Conservation (phyloP, 2,797 vertebrate genomes). For the Anguilla megastoma region DNA sequence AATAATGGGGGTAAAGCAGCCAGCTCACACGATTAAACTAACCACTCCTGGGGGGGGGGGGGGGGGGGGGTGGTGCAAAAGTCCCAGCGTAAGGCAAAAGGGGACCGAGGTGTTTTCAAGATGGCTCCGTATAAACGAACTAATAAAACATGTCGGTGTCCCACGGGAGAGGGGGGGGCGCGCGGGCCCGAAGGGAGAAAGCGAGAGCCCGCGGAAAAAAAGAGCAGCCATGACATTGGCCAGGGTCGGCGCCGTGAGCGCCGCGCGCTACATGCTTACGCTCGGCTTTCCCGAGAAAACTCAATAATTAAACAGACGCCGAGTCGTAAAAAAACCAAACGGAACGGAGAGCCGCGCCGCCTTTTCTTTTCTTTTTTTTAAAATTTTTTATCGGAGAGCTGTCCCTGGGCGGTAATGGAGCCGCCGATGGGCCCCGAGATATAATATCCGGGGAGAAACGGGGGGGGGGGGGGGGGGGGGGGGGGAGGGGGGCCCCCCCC, state of each 20-base stretch:
- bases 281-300: slow-evolving; percentile 20
- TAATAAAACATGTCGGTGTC: not conserved
- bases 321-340: slow-evolving; percentile 31
- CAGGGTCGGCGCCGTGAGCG: slow-evolving; percentile 37
- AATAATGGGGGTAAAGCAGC: slow-evolving; percentile 67
- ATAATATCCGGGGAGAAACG: slow-evolving; percentile 13
- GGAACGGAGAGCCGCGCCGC: slow-evolving; percentile 29
- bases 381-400: slow-evolving; percentile 26
- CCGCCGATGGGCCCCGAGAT: not conserved
- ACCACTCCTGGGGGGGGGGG: slow-evolving; percentile 55
- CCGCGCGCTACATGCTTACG: slow-evolving; percentile 33
- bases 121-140: not conserved
- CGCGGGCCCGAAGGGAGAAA: not conserved
- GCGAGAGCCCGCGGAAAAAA: no score
- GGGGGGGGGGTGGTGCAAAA: not conserved
- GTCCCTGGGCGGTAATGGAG: slow-evolving; percentile 33
- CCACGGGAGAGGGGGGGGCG: not conserved
- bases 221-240: slow-evolving; percentile 20
- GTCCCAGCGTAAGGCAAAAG: not conserved
- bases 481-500: no score
- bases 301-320: slow-evolving; percentile 47
- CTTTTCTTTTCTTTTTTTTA: no score
- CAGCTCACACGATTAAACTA: slow-evolving; percentile 63
- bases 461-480: not conserved
- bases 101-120: not conserved